A percentile compares a stretch with the other conserved stretches of the same genome.
Evolutionary conservation across 1,140 invertebrate species (phyloP).

Genomic region (Neuroterus valhalla): DNA sequence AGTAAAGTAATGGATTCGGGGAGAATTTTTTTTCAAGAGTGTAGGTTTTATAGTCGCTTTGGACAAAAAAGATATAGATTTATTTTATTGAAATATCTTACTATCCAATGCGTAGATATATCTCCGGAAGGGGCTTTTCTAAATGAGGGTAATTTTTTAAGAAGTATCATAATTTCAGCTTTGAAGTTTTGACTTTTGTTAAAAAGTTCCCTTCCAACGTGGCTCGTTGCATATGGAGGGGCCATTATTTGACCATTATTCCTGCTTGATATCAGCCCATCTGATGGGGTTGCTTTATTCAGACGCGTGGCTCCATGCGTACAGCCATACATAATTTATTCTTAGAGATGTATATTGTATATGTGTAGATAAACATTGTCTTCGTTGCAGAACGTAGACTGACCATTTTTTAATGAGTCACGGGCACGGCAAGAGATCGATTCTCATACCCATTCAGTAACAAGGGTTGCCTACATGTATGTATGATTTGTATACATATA

Average conservation of each 20-base stretch:
- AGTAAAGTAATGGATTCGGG: no score
- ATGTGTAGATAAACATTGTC: slow-evolving; percentile 18
- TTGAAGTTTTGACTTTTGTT: neutral
- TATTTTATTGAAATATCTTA: no score
- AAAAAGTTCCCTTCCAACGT: neutral
- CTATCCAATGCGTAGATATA: no score
- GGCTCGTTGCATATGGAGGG: neutral
- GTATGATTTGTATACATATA: neutral
- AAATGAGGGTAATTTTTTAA: no score
- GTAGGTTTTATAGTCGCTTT: no score
- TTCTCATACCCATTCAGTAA: neutral
- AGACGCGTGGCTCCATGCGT: slow-evolving; percentile 16
- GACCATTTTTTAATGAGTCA: slow-evolving; percentile 29
- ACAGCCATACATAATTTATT: slow-evolving; percentile 26
- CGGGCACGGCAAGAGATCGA: slow-evolving; percentile 11
- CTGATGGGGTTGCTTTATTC: slow-evolving; percentile 25
- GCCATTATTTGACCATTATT: slow-evolving; percentile 9
- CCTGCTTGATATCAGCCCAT: slow-evolving; percentile 28
- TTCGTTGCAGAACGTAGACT: slow-evolving; percentile 11
- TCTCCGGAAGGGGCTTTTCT: no score
- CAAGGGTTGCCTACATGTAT: neutral
- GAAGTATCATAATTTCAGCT: no score
- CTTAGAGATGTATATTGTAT: slow-evolving; percentile 22
- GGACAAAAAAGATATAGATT: no score
- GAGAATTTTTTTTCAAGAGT: no score